Percentiles rank a stretch among this genome's conserved stretches.
Evolutionary conservation across 2,888 invertebrate genomes (phyloP).

Genomic region (Celastrina argiolus): DNA sequence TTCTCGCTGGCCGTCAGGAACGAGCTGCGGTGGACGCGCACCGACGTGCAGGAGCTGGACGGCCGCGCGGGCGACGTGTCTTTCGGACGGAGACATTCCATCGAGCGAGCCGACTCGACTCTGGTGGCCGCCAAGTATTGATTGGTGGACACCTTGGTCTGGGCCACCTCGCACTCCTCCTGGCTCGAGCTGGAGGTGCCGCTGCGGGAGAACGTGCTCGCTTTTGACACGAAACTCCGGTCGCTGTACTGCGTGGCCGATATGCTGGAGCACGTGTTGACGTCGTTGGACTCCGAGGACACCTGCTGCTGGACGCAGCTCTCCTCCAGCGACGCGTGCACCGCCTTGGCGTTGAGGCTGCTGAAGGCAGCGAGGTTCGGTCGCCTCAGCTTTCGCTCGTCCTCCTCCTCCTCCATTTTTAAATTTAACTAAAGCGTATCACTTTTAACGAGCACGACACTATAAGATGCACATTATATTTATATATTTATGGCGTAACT

Average conservation of each 20-base stretch:
- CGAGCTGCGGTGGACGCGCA: slow-evolving; percentile 77
- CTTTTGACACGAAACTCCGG: slow-evolving; percentile 73
- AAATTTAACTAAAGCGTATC: slow-evolving; percentile 33
- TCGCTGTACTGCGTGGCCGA: slow-evolving; percentile 69
- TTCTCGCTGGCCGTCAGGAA: slow-evolving; percentile 82
- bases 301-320: slow-evolving; percentile 59
- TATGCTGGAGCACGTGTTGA: slow-evolving; percentile 66
- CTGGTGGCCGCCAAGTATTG: slow-evolving; percentile 76
- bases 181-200: slow-evolving; percentile 84
- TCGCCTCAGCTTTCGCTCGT: slow-evolving; percentile 56
- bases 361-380: slow-evolving; percentile 61
- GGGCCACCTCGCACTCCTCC: slow-evolving; percentile 81
- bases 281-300: slow-evolving; percentile 79
- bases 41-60: slow-evolving; percentile 69
- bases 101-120: slow-evolving; percentile 81
- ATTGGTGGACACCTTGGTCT: slow-evolving; percentile 63
- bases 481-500: slow-evolving; percentile 61
- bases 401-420: slow-evolving; percentile 72
- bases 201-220: slow-evolving; percentile 73
- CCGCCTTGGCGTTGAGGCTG: slow-evolving; percentile 56
- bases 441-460: slow-evolving; percentile 48
- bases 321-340: slow-evolving; percentile 64
- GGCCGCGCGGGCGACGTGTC: slow-evolving; percentile 76
- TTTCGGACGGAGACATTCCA: slow-evolving; percentile 83
- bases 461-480: slow-evolving; percentile 60